A percentile compares a stretch with the other conserved stretches of the same genome.
phyloP scores from a whole-genome alignment of 2,797 vertebrate species.

The Myripristis jacobus region DNA sequence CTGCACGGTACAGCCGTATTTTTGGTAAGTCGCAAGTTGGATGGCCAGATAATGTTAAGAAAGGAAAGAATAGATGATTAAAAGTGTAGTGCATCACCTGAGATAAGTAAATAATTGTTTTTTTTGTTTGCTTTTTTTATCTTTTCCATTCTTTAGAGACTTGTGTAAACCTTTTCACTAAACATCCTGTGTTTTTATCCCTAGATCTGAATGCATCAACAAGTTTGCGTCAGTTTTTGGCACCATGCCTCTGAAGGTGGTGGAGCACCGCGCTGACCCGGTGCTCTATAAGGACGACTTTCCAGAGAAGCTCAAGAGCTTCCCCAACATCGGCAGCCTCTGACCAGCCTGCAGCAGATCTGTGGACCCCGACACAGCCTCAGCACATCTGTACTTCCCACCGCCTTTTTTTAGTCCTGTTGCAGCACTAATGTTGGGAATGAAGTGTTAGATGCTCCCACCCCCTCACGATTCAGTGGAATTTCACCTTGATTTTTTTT shows the following conservation, averaged over 20 bases:
- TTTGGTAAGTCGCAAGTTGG: not conserved
- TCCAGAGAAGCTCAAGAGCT: conserved; percentile 98
- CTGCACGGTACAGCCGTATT: not conserved
- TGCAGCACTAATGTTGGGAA: conserved; percentile 8
- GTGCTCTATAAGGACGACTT: conserved; percentile 99
- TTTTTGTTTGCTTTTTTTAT: not conserved
- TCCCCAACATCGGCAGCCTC: conserved; percentile 98
- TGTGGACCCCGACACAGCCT: conserved; percentile 20
- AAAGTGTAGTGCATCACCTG: no score
- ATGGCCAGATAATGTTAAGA: no score
- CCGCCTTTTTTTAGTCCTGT: not conserved
- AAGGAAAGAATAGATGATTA: no score
- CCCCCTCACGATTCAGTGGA: conserved; percentile 9
- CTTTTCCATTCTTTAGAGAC: not conserved
- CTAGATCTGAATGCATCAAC: conserved; percentile 98
- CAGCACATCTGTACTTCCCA: conserved; percentile 26
- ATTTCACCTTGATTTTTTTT: not conserved
- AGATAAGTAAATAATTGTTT: not conserved
- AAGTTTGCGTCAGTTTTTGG: conserved; percentile 98
- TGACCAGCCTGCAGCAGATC: conserved; percentile 70
- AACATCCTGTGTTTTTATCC: not conserved
- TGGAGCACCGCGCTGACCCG: conserved; percentile 96
- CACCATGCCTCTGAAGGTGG: conserved; percentile 98
- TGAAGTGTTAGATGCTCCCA: not conserved
- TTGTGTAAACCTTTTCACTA: not conserved